Evolutionary conservation across 2,888 invertebrate species (phyloP), one percentile per base, ranked within the genome.

Genomic region (Drosophila atripex): DNA sequence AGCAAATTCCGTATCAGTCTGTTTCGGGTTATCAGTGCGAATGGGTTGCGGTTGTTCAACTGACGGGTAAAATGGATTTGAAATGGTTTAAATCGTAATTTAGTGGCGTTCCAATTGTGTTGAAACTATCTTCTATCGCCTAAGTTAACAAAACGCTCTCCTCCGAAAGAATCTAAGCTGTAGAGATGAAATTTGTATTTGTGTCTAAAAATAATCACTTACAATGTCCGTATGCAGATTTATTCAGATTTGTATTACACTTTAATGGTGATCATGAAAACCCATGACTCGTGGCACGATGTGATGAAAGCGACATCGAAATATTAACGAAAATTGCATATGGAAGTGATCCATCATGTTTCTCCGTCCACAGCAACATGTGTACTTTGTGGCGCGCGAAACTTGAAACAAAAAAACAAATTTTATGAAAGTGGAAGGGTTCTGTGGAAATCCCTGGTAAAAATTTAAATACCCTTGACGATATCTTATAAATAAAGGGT

Each of bases 331-430:
- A 89, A 88, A 89, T 88, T 88, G 80, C 88, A 82, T 76, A 78
- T 84, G 89, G 89, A 89, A 89, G 88, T 89, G 76, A 89, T 89
- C 89, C 89, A 89, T 89, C 89, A 89, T 77, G 71, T 77, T 72
- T 69, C 65, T 73, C 61, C 50, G 65, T 50, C 49, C 47, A 39
- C 18, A 32, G 38, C 52, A 14, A 38, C 9, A 25, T 46, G 23
- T 47, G 35, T 68, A 25, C 58, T 57, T 52, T 41, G 70, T 63
- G 71, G 61, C 66, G 85, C 72, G 82, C 63, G 56, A 63, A 63
- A 73, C 61, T 64, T 64, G 49, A 71, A 79, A 71, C 57, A 60
- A 61, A 63, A 71, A 53, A 58, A 59, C 60, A 53, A 53, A 49
- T 23, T 49, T 11, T 56, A 64, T 45, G 45, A 63, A 38, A 77